These are phyloP conservation scores for Chrysomallon squamiferum DNA, from an alignment of 1,140 invertebrate species.

Conservation along the genomic window DNA sequence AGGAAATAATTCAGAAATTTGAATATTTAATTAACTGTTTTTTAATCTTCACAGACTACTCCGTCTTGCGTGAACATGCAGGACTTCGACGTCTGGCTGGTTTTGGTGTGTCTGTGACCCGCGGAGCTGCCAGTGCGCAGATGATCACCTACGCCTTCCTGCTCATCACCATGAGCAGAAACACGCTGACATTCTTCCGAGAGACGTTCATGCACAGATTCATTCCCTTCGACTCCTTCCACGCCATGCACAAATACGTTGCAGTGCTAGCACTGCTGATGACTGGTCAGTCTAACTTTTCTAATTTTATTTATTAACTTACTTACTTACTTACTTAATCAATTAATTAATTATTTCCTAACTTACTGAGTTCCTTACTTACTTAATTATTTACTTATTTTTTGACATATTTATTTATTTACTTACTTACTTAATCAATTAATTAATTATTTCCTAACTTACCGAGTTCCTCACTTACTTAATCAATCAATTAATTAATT, in stretches of 20 bases:
- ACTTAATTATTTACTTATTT: too few species aligned
- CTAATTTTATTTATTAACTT: too few species aligned
- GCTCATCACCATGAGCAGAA: constrained; percentile 95
- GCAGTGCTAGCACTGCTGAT: constrained; percentile 95
- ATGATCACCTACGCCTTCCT: constrained; percentile 96
- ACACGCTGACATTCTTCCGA: constrained; percentile 94
- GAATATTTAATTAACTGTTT: too few species aligned
- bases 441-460: too few species aligned
- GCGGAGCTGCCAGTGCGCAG: constrained; percentile 93
- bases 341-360: too few species aligned
- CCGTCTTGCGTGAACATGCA: constrained; percentile 80
- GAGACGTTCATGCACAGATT: constrained; percentile 98
- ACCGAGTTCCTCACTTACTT: too few species aligned
- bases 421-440: too few species aligned
- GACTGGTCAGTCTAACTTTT: constrained; percentile 62
- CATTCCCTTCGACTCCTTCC: constrained; percentile 95
- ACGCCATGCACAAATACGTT: constrained; percentile 98
- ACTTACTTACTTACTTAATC: too few species aligned
- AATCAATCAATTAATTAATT: too few species aligned
- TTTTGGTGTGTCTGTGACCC: constrained; percentile 95
- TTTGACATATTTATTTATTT: too few species aligned
- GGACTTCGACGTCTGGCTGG: constrained; percentile 98
- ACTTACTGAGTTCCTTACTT: too few species aligned
- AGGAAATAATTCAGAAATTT: too few species aligned
- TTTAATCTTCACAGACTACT: constrained; percentile 41